Conservation (phyloP, 2,797 vertebrate species). For the Onychomys torridus region DNA sequence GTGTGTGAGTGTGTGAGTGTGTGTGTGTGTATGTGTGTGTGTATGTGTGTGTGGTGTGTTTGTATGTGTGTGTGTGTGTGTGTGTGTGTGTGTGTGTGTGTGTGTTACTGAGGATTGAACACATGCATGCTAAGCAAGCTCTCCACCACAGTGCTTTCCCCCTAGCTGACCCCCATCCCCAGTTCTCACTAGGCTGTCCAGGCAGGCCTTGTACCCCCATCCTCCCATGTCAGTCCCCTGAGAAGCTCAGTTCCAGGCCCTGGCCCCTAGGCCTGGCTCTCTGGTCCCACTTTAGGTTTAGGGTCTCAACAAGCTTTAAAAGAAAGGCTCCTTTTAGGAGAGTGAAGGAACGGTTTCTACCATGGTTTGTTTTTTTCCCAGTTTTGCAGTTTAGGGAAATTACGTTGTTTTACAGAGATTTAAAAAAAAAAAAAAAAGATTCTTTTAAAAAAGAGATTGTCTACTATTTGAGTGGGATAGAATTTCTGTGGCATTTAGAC, state of each 20-base stretch:
- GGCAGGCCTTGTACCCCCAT: background rate
- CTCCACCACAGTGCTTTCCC: background rate
- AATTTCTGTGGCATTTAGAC: slow-evolving; percentile 22
- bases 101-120: background rate
- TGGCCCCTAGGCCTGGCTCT: background rate
- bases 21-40: too few relatives aligned
- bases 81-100: background rate
- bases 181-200: background rate
- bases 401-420: slow-evolving; percentile 30
- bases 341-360: background rate
- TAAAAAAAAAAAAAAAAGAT: background rate
- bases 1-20: too few relatives aligned
- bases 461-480: background rate
- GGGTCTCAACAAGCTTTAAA: slow-evolving; percentile 50
- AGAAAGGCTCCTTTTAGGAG: background rate
- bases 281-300: slow-evolving; percentile 29
- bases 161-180: background rate
- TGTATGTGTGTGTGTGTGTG: too few relatives aligned
- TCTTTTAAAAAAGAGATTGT: background rate
- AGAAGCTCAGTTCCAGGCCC: background rate
- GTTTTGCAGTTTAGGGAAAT: slow-evolving; percentile 55
- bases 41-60: too few relatives aligned
- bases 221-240: background rate
- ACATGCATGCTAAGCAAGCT: background rate
- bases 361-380: background rate